These are phyloP conservation scores for Ammodytes marinus DNA, from an alignment of 2,113 vertebrate species.

Conservation along the genomic window DNA sequence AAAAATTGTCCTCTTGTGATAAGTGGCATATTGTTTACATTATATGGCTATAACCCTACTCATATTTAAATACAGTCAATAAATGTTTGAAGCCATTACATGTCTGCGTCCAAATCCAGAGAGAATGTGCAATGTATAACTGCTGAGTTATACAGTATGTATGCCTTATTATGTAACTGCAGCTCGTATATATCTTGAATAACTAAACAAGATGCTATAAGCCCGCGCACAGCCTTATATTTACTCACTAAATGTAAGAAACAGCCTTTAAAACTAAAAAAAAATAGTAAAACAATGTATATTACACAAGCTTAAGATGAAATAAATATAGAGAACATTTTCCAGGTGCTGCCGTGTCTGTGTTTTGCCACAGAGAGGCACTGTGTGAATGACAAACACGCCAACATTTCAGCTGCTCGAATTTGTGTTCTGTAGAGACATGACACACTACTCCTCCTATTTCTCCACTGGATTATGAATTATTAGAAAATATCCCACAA, in stretches of 20 bases:
- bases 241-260: not conserved
- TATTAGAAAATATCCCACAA: not conserved
- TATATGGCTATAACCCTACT: not conserved
- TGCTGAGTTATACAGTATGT: not conserved
- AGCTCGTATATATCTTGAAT: not conserved
- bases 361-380: slow-evolving; percentile 72
- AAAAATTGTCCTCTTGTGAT: not conserved
- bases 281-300: not conserved
- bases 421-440: slow-evolving; percentile 10
- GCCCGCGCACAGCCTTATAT: not conserved
- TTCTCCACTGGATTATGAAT: not conserved
- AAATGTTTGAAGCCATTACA: not conserved
- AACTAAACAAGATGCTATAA: not conserved
- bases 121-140: not conserved
- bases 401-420: not conserved
- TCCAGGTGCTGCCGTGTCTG: slow-evolving; percentile 48
- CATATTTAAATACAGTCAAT: not conserved
- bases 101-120: not conserved
- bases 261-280: not conserved
- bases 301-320: not conserved
- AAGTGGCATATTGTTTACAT: not conserved
- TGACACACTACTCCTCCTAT: not conserved
- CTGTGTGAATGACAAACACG: slow-evolving; percentile 45
- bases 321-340: not conserved
- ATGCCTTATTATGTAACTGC: not conserved